These are phyloP conservation scores for Calidris pygmaea DNA, from an alignment of 2,113 vertebrate genomes.

Conservation along the genomic window DNA sequence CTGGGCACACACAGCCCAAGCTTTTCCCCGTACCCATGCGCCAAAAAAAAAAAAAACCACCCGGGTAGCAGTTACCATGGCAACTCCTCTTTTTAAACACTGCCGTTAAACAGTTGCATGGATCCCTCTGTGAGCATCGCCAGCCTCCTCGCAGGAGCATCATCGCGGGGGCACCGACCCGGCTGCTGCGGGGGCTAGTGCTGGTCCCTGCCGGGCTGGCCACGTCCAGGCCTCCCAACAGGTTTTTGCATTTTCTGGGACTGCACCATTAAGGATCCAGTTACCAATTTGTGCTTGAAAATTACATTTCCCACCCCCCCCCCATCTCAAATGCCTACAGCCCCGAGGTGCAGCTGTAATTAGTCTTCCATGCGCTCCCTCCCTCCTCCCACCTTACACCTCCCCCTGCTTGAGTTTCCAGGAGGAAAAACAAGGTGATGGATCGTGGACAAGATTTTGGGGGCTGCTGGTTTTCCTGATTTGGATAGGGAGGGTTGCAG, in stretches of 20 bases:
- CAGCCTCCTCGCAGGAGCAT: rapidly evolving
- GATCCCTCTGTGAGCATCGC: background rate
- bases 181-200: background rate
- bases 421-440: background rate
- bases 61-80: conserved; percentile 34
- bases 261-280: background rate
- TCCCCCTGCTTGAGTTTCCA: background rate
- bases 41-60: background rate
- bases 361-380: background rate
- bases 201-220: background rate
- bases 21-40: background rate
- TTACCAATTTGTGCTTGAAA: conserved; percentile 21
- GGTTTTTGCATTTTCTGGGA: background rate
- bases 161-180: rapidly evolving
- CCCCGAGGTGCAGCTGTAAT: background rate
- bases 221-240: rapidly evolving
- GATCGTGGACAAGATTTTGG: background rate
- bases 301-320: background rate
- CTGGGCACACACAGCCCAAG: background rate
- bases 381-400: background rate
- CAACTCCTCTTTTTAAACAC: conserved; percentile 34
- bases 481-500: background rate
- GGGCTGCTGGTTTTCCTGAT: rapidly evolving
- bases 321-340: background rate
- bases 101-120: background rate